Evolutionary conservation across 1,140 invertebrate species (phyloP), one percentile per base, ranked within the genome.

Genomic region (Lordiphosa mommai): DNA sequence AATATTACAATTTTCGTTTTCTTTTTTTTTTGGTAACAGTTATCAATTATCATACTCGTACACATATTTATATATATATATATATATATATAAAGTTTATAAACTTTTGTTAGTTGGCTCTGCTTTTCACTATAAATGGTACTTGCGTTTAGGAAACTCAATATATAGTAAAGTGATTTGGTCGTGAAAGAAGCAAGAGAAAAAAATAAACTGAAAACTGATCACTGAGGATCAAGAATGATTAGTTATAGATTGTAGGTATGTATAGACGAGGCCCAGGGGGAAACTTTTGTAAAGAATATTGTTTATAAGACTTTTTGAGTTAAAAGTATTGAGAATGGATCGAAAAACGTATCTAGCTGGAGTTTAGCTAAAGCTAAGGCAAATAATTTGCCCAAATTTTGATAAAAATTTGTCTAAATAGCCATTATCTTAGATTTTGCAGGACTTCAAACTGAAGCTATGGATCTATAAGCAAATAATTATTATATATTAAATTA

Each of bases 31-130:
- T 37, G 41, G 51, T 80, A 73, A 69, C 74, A 79, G 40, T 38
- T 29, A 23, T 63, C 57, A 38, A 66, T 59, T 40, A 37, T 9
- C 41, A 44, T 51, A 41, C 17, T 64, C 8, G 13, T 13, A 27
- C n/a, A n/a, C n/a, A n/a, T n/a, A n/a, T n/a, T n/a, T n/a, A n/a
- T n/a, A n/a, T n/a, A n/a, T n/a, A n/a, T n/a, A n/a, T n/a, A 5
- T 36, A 13, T n/a, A 13, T 29, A 29, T 34, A 12, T 40, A 44
- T 33, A 60, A 72, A 61, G 33, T 44, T 56, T 33, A 68, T 59
- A 77, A 67, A 79, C 6, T 27, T 72, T 72, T 72, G 53, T 79
- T 58, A 46, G 72, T 76, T 74, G 50, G 72, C 68, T 72, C 34
- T 51, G 47, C 38, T 32, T 14, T 36, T 12, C 38, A 12, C 36